Conservation (phyloP, 2,797 vertebrate species). For the Rhinoraja longicauda region DNA sequence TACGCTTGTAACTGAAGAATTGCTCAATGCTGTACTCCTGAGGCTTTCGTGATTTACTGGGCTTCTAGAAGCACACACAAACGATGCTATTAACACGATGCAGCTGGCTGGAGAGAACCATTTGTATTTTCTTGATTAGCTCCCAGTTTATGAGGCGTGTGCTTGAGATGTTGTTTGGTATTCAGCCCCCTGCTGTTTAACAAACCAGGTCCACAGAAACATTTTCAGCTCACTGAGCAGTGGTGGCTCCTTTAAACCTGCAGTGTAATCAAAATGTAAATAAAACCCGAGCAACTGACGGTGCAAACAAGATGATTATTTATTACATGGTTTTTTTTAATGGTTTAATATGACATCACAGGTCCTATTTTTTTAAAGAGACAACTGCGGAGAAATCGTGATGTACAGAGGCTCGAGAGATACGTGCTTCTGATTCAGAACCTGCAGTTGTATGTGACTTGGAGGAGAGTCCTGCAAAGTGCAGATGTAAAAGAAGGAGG, state of each 20-base stretch:
- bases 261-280: slow-evolving; percentile 38
- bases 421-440: background rate
- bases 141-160: slow-evolving; percentile 33
- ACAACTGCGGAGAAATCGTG: background rate
- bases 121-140: slow-evolving; percentile 37
- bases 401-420: background rate
- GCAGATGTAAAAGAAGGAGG: background rate
- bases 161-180: slow-evolving; percentile 22
- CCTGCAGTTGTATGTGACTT: background rate
- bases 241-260: slow-evolving; percentile 2
- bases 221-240: slow-evolving; percentile 36
- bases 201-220: background rate
- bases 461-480: background rate
- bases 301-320: slow-evolving; percentile 28
- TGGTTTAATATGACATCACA: background rate
- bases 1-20: slow-evolving; percentile 6
- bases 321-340: background rate
- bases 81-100: slow-evolving; percentile 12
- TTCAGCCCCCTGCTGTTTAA: slow-evolving; percentile 37
- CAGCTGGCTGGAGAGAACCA: slow-evolving; percentile 23
- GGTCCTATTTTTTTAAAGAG: background rate
- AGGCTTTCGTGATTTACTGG: slow-evolving; percentile 12
- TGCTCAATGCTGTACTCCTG: background rate
- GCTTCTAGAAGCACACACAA: background rate
- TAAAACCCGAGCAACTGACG: background rate